Evolutionary conservation across 2,113 vertebrate species (phyloP).

Genomic region (Leptosomus discolor): DNA sequence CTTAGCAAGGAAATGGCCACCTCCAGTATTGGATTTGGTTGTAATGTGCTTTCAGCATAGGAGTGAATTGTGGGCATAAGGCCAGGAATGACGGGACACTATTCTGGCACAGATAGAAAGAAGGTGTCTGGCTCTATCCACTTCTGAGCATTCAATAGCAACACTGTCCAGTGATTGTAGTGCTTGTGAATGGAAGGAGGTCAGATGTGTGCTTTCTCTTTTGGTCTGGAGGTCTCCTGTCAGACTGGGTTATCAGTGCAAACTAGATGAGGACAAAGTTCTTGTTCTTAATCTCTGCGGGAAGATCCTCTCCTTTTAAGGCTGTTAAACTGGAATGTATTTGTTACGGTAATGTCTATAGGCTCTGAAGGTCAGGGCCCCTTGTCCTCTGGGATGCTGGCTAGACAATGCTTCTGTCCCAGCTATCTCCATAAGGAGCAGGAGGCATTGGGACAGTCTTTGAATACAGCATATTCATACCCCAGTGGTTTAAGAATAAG

Average conservation of each 20-base stretch:
- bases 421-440: not conserved
- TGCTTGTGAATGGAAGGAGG: not conserved
- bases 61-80: not conserved
- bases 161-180: not conserved
- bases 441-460: not conserved
- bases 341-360: not conserved
- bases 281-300: not conserved
- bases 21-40: not conserved
- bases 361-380: not conserved
- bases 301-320: not conserved
- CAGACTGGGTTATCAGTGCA: not conserved
- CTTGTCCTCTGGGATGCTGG: not conserved
- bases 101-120: not conserved
- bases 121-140: slow-evolving; percentile 31
- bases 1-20: not conserved
- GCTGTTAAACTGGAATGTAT: not conserved
- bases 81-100: slow-evolving; percentile 3
- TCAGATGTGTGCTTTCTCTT: not conserved
- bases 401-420: not conserved
- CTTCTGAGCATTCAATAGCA: not conserved
- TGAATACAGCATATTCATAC: not conserved
- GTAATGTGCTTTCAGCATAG: not conserved
- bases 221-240: not conserved
- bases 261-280: not conserved
- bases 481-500: not conserved